Base-by-base conservation (phyloP, 2,113 vertebrate genomes). In the Trogon melanurus region DNA sequence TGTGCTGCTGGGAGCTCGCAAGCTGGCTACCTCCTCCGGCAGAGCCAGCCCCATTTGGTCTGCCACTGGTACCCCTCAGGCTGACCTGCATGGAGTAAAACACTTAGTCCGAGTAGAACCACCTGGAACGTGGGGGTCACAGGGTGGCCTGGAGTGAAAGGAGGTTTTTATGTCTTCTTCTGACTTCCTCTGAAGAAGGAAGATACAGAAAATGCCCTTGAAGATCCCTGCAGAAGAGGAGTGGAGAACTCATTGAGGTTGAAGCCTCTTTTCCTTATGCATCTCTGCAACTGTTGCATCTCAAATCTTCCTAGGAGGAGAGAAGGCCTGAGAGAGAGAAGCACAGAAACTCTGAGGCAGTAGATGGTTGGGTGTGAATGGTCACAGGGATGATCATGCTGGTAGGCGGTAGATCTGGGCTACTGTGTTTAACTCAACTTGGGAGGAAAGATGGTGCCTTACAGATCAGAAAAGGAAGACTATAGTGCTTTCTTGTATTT, bases 21-120 rank as follows among this genome's bases (percentile, higher is more conserved):
- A 30, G 6, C 16, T 50, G 50, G 13, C 21, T 18, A 26, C 15
- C 13, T 78, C 10, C 66, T 34, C 32, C 34, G 30, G 10, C 67
- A 48, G 2, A 78, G 16, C 6, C 1, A 1, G 14, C 8, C 16
- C 23, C 3, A 5, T 0, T 2, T 0, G 0, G 26, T 47, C 65
- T 76, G n/a, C n/a, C 11, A 25, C 70, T 69, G 60, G 29, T 45
- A 32, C 15, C 5, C 20, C 45, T 54, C 0, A 0, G 36, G 36
- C 15, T 38, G 17, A n/a, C 58, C 30, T 54, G 19, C 11, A 34
- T 8, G 6, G 41, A 26, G 22, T 71, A 47, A 29, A 81, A 5
- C n/a, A 47, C 6, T 61, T 76, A 61, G 6, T 2, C 21, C 21
- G 36, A 8, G 23, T 50, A 79, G 23, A 48, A 54, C 20, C 38